Evolutionary conservation across 2,797 vertebrate species (phyloP), one percentile per base, ranked within the genome.

Genomic region (Halcyon badia): DNA sequence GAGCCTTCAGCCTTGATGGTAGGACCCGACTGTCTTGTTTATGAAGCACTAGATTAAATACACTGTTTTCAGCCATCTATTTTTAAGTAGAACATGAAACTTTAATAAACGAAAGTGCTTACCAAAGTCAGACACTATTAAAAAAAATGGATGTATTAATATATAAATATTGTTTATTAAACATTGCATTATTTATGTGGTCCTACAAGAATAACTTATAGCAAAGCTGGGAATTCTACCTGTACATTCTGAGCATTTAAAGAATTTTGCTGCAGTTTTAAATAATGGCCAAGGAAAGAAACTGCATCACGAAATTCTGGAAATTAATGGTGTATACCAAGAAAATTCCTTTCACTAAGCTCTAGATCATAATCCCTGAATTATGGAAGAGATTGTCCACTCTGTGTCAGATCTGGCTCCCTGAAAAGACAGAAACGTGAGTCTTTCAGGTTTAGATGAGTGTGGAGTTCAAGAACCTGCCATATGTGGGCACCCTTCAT

Each of bases 101-200:
- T 51, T 51, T 28, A 9, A 51, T 51, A 51, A 51, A 28, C 8
- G 10, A 15, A 51, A 51, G 49, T 51, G 26, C 15, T 51, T 51
- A 51, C 26, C 26, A 28, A 51, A 51, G 49, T 57, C 54, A 89
- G 52, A 42, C 44, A 76, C 62, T 49, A 82, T 57, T 44, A 24
- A 81, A 83, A 89, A 89, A 85, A 46, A 15, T 6, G 11, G 4
- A 69, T 39, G 49, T n/a, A 70, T 90, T 78, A 19, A 76, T 31
- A 89, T 24, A 81, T 60, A 80, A 87, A 82, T 64, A 77, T 8
- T 76, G n/a, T 58, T 89, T 85, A 93, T 83, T 85, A 77, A 87
- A 25, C 7, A 46, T 1, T 92, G 73, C 26, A 78, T 77, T 93
- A 91, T 78, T 87, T 73, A 87, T 51, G 17, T 56, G 58, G n/a